Base-by-base conservation (phyloP, 2,113 vertebrate species). In the Neopipo cinnamomea region DNA sequence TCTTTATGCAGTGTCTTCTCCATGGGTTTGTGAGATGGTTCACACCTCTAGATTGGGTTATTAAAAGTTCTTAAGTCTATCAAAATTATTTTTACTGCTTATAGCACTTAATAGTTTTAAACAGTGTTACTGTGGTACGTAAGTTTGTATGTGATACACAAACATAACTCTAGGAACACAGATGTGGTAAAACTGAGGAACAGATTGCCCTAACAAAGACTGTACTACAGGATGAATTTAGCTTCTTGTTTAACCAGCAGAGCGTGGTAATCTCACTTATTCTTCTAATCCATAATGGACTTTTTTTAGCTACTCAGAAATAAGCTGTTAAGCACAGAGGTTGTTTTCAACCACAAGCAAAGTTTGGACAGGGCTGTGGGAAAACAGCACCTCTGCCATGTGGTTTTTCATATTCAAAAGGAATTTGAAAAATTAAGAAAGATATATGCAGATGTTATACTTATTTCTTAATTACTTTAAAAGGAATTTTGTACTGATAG, bases 51-150 rank as follows among this genome's bases (percentile, higher is more conserved):
- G 28, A 22, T 72, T 18, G 72, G 42, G 8, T 73, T 66, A 14
- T 79, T 52, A 37, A 9, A 78, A 88, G 28, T 74, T 80, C n/a
- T 63, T 89, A 58, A 77, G 56, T 30, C 27, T 47, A 47, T 63
- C 6, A 35, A 39, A 74, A 50, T 14, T 44, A 10, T 2, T 70
- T 79, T 85, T 73, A 37, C 39, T 91, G 15, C 33, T 62, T 74
- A 2, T 24, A 46, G 27, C 8, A n/a, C 70, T 82, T 55, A 35
- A 13, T 74, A 42, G 16, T 62, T 85, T 62, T 77, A 33, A 76
- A 35, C 21, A 61, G 19, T 2, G 1, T 65, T 61, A 30, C 13
- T 0, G 0, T 33, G 12, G 27, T 53, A 24, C 2, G 0, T 37
- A 50, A 50, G 11, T 37, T 74, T 42, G 25, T 41, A 18, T 33